These are phyloP conservation scores for Poeciliopsis infans DNA, from an alignment of 2,797 vertebrate species.

Conservation along the genomic window DNA sequence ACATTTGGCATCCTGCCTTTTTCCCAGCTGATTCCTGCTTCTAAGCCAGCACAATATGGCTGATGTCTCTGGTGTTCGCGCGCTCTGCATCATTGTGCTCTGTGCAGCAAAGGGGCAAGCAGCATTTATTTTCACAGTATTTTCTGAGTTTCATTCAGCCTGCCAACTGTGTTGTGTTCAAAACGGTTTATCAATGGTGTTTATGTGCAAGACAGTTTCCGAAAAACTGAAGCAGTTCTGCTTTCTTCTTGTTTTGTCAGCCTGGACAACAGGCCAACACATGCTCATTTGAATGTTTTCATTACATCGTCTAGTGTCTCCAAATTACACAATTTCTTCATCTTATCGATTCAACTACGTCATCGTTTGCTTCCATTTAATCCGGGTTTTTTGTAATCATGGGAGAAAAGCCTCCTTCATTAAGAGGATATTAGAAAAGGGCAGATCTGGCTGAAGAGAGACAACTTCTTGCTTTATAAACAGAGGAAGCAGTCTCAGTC, in stretches of 20 bases:
- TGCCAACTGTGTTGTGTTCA: slow-evolving; percentile 72
- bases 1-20: slow-evolving; percentile 74
- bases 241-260: slow-evolving; percentile 71
- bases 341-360: slow-evolving; percentile 20
- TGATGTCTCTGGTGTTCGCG: slow-evolving; percentile 69
- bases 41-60: slow-evolving; percentile 83
- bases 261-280: slow-evolving; percentile 62
- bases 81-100: slow-evolving; percentile 56
- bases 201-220: slow-evolving; percentile 48
- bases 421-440: slow-evolving; percentile 93
- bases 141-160: slow-evolving; percentile 65
- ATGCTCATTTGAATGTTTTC: slow-evolving; percentile 58
- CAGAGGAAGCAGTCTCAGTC: slow-evolving; percentile 86
- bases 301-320: slow-evolving; percentile 63
- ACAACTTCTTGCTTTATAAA: slow-evolving; percentile 83
- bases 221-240: slow-evolving; percentile 69
- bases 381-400: slow-evolving; percentile 88
- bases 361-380: slow-evolving; percentile 46
- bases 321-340: slow-evolving; percentile 35
- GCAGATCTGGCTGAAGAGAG: slow-evolving; percentile 87
- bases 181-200: slow-evolving; percentile 60
- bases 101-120: slow-evolving; percentile 54
- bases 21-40: slow-evolving; percentile 79
- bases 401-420: slow-evolving; percentile 82
- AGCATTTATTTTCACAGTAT: slow-evolving; percentile 67